phyloP scores from a whole-genome alignment of 2,797 vertebrate species.

The Lepus townsendii region DNA sequence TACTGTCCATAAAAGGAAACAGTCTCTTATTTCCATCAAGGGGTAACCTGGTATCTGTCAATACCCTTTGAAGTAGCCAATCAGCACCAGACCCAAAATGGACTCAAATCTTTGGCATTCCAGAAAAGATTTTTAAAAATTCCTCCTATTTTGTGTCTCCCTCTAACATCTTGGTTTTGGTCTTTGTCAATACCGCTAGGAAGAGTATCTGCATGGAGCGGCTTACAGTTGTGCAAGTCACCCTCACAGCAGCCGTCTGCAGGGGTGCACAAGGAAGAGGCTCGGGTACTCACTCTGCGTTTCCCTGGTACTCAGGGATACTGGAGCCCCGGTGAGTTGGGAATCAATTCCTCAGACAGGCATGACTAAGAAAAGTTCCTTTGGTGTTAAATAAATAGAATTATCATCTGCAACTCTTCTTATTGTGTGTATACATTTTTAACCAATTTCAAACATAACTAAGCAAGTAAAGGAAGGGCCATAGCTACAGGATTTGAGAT shows the following conservation, averaged over 20 bases:
- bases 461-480: slow-evolving; percentile 53
- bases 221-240: neutral
- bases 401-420: slow-evolving; percentile 1
- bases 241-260: neutral
- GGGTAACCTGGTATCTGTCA: no score
- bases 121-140: neutral
- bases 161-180: neutral
- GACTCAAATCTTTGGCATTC: neutral
- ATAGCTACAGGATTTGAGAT: neutral
- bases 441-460: slow-evolving; percentile 24
- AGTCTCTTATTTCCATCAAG: no score
- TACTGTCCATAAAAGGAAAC: no score
- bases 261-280: neutral
- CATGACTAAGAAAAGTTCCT: slow-evolving; percentile 66
- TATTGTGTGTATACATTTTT: slow-evolving; percentile 21
- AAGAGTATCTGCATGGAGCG: neutral
- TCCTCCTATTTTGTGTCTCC: neutral
- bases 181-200: neutral
- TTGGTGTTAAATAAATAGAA: slow-evolving; percentile 66
- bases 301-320: slow-evolving; percentile 8
- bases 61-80: neutral
- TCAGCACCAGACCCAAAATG: neutral
- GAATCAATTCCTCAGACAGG: slow-evolving; percentile 65
- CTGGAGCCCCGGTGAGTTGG: slow-evolving; percentile 34
- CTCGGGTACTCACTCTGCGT: neutral